phyloP scores from a whole-genome alignment of 1,140 invertebrate genomes.

The Brachystomella parvula region DNA sequence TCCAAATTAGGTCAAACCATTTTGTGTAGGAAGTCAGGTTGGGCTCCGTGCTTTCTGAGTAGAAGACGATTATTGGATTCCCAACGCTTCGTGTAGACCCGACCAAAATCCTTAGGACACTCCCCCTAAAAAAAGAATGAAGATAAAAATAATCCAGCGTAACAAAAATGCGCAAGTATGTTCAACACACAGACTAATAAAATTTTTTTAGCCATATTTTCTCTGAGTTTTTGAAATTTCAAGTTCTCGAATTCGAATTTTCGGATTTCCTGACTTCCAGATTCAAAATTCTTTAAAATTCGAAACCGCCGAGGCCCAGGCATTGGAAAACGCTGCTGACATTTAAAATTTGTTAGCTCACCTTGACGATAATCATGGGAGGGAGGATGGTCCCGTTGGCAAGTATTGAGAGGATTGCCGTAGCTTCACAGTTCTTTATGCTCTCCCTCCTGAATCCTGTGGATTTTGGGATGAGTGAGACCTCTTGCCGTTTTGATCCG shows the following conservation, averaged over 20 bases:
- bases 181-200: not conserved
- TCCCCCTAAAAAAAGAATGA: constrained; percentile 16
- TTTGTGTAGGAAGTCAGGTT: constrained; percentile 18
- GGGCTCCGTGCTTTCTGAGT: constrained; percentile 26
- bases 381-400: constrained; percentile 30
- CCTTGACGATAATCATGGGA: constrained; percentile 32
- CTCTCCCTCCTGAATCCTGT: constrained; percentile 19
- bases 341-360: constrained; percentile 4
- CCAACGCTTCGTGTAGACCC: constrained; percentile 21
- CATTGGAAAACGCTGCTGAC: not conserved
- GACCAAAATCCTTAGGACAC: not conserved
- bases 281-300: not conserved
- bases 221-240: not conserved
- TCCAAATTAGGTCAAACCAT: constrained; percentile 31
- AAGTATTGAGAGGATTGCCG: constrained; percentile 22
- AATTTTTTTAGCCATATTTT: not conserved
- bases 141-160: not conserved
- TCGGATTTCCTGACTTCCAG: not conserved
- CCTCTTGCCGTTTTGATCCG: not conserved
- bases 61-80: constrained; percentile 30
- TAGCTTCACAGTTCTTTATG: constrained; percentile 34
- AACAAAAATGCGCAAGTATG: not conserved
- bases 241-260: not conserved
- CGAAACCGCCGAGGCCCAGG: not conserved
- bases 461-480: not conserved